Conservation (phyloP, 1,140 invertebrate genomes). For the Tetramorium alpestre region DNA sequence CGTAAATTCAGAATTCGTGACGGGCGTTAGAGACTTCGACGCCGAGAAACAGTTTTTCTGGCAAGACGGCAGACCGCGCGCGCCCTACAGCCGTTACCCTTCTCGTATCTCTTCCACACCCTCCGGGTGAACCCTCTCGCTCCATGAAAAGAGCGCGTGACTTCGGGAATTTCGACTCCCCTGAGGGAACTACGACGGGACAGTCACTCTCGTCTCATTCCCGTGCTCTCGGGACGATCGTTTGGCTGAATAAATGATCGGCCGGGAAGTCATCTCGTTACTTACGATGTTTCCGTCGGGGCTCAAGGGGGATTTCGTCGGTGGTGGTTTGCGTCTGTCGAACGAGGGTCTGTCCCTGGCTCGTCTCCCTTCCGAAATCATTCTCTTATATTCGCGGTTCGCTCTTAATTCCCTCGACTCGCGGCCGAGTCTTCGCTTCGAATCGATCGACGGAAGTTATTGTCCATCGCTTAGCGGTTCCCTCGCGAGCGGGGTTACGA, state of each 20-base stretch:
- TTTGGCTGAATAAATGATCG: conserved; percentile 57
- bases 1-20: conserved; percentile 29
- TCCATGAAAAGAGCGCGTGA: conserved; percentile 12
- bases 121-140: not conserved
- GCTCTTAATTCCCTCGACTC: conserved; percentile 40
- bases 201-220: conserved; percentile 25
- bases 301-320: too few species aligned
- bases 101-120: not conserved
- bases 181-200: not conserved
- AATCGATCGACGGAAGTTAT: conserved; percentile 42
- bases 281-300: conserved; percentile 31
- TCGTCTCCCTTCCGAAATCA: conserved; percentile 4
- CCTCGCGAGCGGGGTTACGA: not conserved
- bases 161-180: conserved; percentile 39
- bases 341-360: not conserved
- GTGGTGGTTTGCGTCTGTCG: not conserved
- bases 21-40: conserved; percentile 8
- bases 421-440: not conserved
- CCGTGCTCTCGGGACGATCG: conserved; percentile 41
- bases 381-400: conserved; percentile 11
- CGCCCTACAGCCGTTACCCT: not conserved
- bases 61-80: not conserved
- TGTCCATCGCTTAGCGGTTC: conserved; percentile 12
- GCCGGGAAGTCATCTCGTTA: conserved; percentile 51
- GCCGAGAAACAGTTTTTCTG: not conserved